phyloP scores from a whole-genome alignment of 2,888 invertebrate species.

The Neoascia interrupta region DNA sequence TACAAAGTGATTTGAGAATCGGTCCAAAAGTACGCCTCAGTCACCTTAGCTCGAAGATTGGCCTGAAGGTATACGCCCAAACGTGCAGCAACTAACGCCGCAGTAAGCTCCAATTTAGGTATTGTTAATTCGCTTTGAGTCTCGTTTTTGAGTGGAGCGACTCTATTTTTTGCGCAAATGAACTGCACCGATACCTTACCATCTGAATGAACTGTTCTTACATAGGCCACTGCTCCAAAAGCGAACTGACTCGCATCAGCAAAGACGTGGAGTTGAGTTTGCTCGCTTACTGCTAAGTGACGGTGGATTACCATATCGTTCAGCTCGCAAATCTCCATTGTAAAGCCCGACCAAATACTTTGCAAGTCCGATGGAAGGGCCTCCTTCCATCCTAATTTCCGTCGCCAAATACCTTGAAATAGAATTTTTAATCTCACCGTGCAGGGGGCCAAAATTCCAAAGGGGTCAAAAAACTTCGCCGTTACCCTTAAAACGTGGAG shows the following conservation, averaged over 20 bases:
- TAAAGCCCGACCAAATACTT: slow-evolving; percentile 7
- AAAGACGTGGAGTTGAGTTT: slow-evolving; percentile 23
- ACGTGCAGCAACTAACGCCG: neutral
- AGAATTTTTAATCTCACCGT: slow-evolving; percentile 16
- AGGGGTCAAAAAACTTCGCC: slow-evolving; percentile 36
- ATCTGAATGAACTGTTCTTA: neutral
- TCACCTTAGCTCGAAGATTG: neutral
- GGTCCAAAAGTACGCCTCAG: neutral
- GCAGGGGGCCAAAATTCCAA: slow-evolving; percentile 21
- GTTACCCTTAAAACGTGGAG: slow-evolving; percentile 14
- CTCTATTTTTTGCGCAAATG: neutral
- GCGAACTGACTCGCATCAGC: slow-evolving; percentile 30
- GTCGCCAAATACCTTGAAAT: slow-evolving; percentile 29
- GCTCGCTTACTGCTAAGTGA: neutral
- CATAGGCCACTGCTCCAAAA: slow-evolving; percentile 1
- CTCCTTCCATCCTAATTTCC: slow-evolving; percentile 25
- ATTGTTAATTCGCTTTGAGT: neutral
- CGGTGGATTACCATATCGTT: neutral
- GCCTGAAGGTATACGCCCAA: neutral
- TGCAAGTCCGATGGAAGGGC: slow-evolving; percentile 2
- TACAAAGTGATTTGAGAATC: neutral
- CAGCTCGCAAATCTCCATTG: neutral
- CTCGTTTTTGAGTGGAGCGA: neutral
- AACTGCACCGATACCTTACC: neutral
- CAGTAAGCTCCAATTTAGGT: slow-evolving; percentile 1